Evolutionary conservation across 1,140 invertebrate species (phyloP).

Genomic region (Maconellicoccus hirsutus): DNA sequence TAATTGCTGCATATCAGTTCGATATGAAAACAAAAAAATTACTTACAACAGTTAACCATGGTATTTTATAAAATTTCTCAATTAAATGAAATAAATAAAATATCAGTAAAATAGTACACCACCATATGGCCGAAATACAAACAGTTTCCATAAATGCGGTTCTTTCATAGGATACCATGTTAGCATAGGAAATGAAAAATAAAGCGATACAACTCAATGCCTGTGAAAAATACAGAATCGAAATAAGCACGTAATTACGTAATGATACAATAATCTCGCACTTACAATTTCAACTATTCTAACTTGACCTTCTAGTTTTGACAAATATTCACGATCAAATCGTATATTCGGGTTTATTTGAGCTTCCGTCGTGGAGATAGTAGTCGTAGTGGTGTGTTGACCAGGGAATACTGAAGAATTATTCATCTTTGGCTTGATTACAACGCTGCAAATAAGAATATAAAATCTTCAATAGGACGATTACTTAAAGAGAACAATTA

Average conservation of each 20-base stretch:
- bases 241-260: background rate
- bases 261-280: background rate
- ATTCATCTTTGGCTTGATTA: too few species aligned
- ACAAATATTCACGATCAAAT: background rate
- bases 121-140: background rate
- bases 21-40: constrained; percentile 4
- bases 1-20: background rate
- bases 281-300: background rate
- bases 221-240: background rate
- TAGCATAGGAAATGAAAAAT: background rate
- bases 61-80: constrained; percentile 71
- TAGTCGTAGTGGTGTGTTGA: constrained; percentile 3
- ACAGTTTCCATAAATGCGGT: background rate
- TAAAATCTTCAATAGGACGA: too few species aligned
- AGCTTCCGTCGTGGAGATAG: background rate
- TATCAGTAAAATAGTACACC: constrained; percentile 46
- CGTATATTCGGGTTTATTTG: background rate
- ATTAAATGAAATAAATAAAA: constrained; percentile 77
- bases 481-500: too few species aligned
- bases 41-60: constrained; percentile 75
- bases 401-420: background rate
- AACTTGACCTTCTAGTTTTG: background rate
- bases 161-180: background rate
- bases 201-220: background rate
- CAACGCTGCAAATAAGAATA: too few species aligned